Percentiles rank a stretch among this genome's conserved stretches.
Evolutionary conservation across 1,140 invertebrate genomes (phyloP).

Genomic region (Leptopilina clavipes): DNA sequence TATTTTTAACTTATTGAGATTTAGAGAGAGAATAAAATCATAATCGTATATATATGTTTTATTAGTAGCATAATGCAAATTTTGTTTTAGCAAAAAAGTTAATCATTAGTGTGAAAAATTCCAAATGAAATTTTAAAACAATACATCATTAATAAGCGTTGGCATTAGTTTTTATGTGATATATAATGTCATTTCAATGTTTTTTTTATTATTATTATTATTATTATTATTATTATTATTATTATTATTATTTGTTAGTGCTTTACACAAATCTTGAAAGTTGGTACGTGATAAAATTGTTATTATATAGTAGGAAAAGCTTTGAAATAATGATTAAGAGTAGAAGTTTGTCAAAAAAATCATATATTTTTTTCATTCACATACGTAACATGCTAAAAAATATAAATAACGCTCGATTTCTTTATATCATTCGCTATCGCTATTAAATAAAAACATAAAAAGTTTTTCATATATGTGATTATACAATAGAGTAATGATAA

Average conservation of each 20-base stretch:
- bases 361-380: constrained; percentile 11
- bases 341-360: not conserved
- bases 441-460: not conserved
- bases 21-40: no score
- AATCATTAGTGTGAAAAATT: no score
- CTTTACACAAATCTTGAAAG: not conserved
- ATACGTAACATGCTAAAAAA: constrained; percentile 9
- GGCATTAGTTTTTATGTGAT: no score
- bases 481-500: not conserved
- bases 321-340: constrained; percentile 3
- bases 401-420: not conserved
- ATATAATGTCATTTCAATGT: no score
- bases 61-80: not conserved
- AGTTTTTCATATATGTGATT: not conserved
- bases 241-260: not conserved
- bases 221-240: no score
- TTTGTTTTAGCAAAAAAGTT: no score
- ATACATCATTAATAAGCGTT: no score
- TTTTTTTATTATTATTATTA: no score
- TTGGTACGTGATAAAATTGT: not conserved
- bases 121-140: no score
- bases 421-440: not conserved
- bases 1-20: no score
- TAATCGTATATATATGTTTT: not conserved
- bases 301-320: not conserved